Percentiles rank a stretch among this genome's conserved stretches.
phyloP scores from a whole-genome alignment of 2,888 invertebrate genomes.

The Drosophila austrosaltans region DNA sequence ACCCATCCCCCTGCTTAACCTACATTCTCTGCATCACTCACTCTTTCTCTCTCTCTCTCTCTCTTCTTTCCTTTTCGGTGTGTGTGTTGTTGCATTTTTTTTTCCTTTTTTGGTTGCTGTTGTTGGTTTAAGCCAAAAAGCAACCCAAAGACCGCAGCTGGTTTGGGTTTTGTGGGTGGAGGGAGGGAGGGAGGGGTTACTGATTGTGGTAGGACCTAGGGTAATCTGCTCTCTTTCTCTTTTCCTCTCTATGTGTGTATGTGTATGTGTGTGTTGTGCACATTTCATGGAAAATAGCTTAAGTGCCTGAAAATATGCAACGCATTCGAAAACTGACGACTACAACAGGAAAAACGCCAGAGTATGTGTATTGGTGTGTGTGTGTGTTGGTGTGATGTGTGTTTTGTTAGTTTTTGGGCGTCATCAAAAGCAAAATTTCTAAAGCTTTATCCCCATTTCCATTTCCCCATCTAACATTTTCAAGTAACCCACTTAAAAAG shows the following conservation, averaged over 20 bases:
- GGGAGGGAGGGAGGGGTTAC: neutral
- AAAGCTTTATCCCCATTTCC: slow-evolving; percentile 56
- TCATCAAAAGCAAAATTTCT: slow-evolving; percentile 55
- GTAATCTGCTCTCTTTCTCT: slow-evolving; percentile 47
- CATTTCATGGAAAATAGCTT: slow-evolving; percentile 77
- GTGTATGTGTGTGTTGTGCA: slow-evolving; percentile 55
- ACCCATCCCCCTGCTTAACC: neutral
- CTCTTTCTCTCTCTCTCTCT: neutral
- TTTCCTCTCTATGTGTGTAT: slow-evolving; percentile 5
- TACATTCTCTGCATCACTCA: neutral
- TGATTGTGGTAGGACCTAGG: slow-evolving; percentile 26
- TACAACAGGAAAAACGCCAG: slow-evolving; percentile 28
- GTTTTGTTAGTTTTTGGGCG: slow-evolving; percentile 61
- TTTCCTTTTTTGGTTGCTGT: slow-evolving; percentile 26
- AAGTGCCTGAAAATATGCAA: slow-evolving; percentile 80
- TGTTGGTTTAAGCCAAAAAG: slow-evolving; percentile 49
- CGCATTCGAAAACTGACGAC: slow-evolving; percentile 48
- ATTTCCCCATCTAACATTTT: slow-evolving; percentile 55
- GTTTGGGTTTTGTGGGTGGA: slow-evolving; percentile 16
- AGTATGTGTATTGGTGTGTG: slow-evolving; percentile 18
- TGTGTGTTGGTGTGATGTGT: slow-evolving; percentile 18
- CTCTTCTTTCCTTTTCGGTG: slow-evolving; percentile 5
- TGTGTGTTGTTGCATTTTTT: neutral
- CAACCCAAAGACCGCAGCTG: slow-evolving; percentile 35
- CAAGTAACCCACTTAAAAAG: slow-evolving; percentile 34